Percentiles rank a stretch among this genome's conserved stretches.
Conservation (phyloP, 2,797 vertebrate genomes). For the Schizopygopsis malacanthus region DNA sequence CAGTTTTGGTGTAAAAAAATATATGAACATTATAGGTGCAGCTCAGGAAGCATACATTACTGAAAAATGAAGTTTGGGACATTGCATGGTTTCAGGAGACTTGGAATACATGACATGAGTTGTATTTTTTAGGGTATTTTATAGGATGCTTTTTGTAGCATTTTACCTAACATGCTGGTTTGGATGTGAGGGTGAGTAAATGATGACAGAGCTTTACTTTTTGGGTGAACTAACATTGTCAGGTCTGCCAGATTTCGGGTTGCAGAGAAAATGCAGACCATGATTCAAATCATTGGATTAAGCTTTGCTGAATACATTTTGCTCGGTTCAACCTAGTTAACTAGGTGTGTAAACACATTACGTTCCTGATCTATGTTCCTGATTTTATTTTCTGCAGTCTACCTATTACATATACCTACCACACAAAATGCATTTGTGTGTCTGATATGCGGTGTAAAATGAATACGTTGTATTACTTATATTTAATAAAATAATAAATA, state of each 20-base stretch:
- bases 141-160: background rate
- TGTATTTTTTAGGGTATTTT: background rate
- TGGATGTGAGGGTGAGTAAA: background rate
- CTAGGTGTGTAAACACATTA: slow-evolving; percentile 22
- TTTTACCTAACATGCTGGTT: background rate
- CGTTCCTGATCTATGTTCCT: slow-evolving; percentile 44
- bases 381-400: slow-evolving; percentile 37
- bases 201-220: background rate
- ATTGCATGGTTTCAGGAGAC: background rate
- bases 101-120: too few species aligned
- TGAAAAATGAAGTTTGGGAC: background rate
- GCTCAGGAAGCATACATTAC: background rate
- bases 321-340: slow-evolving; percentile 15
- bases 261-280: slow-evolving; percentile 30
- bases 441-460: background rate
- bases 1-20: background rate
- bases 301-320: background rate
- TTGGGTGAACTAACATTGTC: background rate
- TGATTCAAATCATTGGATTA: slow-evolving; percentile 13
- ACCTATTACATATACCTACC: slow-evolving; percentile 56
- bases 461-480: slow-evolving; percentile 15
- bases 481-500: slow-evolving; percentile 47
- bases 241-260: slow-evolving; percentile 23
- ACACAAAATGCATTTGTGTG: slow-evolving; percentile 66
- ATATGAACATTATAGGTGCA: background rate